phyloP scores from a whole-genome alignment of 2,888 invertebrate genomes.

The Branchipolynoe longqiensis region DNA sequence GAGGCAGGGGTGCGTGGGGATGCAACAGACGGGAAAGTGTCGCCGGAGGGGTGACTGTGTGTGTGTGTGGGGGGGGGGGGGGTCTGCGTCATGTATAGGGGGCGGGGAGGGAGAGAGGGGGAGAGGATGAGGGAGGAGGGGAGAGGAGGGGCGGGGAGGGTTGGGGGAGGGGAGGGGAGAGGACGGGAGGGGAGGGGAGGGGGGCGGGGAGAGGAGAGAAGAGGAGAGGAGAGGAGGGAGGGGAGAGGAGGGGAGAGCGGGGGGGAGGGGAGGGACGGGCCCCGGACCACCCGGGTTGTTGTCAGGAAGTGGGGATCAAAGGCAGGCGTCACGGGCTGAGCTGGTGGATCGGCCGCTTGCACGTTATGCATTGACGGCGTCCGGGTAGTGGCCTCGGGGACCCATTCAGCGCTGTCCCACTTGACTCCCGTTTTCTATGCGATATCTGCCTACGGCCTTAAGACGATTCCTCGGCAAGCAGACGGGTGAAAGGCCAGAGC shows the following conservation, averaged over 20 bases:
- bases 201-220: too few species aligned
- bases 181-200: neutral
- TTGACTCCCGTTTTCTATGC: constrained; percentile 51
- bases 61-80: too few species aligned
- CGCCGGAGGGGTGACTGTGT: too few species aligned
- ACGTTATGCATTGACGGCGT: neutral
- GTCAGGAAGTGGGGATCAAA: constrained; percentile 32
- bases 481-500: constrained; percentile 52
- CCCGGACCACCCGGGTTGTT: constrained; percentile 42
- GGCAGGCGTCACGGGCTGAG: neutral
- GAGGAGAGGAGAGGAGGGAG: too few species aligned
- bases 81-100: too few species aligned
- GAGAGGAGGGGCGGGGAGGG: neutral
- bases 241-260: neutral
- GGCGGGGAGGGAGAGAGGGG: neutral
- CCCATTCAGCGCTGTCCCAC: constrained; percentile 29
- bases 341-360: neutral
- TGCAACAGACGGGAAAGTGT: too few species aligned
- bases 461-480: constrained; percentile 42
- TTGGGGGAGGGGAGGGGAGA: neutral
- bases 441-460: constrained; percentile 39
- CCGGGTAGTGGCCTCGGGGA: neutral
- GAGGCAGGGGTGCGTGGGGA: neutral
- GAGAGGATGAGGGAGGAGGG: neutral
- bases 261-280: neutral